Evolutionary conservation across 2,888 invertebrate species (phyloP).

Genomic region (Clepsis dumicolana): DNA sequence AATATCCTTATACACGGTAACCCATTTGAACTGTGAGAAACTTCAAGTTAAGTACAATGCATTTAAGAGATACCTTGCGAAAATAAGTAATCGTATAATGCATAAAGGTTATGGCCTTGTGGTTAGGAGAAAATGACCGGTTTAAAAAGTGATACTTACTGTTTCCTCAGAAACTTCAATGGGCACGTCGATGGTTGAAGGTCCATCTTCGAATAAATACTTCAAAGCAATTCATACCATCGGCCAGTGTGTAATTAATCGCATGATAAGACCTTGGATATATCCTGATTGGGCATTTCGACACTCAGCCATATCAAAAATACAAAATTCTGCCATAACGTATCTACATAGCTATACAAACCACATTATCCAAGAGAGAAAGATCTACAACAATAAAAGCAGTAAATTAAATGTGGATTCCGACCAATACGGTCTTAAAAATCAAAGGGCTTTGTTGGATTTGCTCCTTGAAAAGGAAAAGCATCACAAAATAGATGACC

Average conservation of each 20-base stretch:
- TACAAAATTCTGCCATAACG: slow-evolving; percentile 71
- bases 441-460: slow-evolving; percentile 86
- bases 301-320: slow-evolving; percentile 64
- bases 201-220: slow-evolving; percentile 62
- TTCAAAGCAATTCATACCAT: slow-evolving; percentile 66
- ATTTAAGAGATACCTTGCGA: too few relatives aligned
- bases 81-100: neutral
- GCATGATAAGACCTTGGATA: slow-evolving; percentile 77
- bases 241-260: slow-evolving; percentile 48
- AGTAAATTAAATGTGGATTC: slow-evolving; percentile 31
- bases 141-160: neutral
- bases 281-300: slow-evolving; percentile 75
- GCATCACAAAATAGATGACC: slow-evolving; percentile 79
- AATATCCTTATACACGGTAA: too few relatives aligned
- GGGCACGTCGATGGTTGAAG: slow-evolving; percentile 74
- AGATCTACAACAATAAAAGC: slow-evolving; percentile 5
- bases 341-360: slow-evolving; percentile 77
- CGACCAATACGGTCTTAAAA: slow-evolving; percentile 59
- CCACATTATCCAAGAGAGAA: slow-evolving; percentile 69
- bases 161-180: slow-evolving; percentile 70
- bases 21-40: neutral
- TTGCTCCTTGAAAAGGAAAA: slow-evolving; percentile 82
- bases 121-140: neutral
- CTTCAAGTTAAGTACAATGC: neutral
- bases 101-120: neutral